Percentiles rank a stretch among this genome's conserved stretches.
Evolutionary conservation across 2,888 invertebrate species (phyloP).

Genomic region (Drosophila diplacantha): DNA sequence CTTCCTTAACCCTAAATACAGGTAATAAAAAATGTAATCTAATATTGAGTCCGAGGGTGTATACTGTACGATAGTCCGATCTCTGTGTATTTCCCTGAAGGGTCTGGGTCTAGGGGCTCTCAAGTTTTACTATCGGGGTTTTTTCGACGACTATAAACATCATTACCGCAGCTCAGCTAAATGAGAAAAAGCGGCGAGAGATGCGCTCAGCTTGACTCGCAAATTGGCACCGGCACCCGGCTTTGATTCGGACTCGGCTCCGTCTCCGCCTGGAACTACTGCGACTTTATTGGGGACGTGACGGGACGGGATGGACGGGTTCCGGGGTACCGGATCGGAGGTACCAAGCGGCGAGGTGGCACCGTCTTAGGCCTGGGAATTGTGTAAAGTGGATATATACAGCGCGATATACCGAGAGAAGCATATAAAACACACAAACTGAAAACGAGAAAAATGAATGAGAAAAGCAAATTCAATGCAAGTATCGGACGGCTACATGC

Average conservation of each 20-base stretch:
- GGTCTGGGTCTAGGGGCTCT: slow-evolving; percentile 1
- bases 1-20: background rate
- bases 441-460: slow-evolving; percentile 28
- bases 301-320: slow-evolving; percentile 4
- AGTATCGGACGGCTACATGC: slow-evolving; percentile 38
- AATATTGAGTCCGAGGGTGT: background rate
- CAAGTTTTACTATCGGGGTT: slow-evolving; percentile 28
- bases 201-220: slow-evolving; percentile 43
- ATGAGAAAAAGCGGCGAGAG: slow-evolving; percentile 18
- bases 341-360: slow-evolving; percentile 65
- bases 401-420: slow-evolving; percentile 16
- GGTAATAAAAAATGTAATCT: background rate
- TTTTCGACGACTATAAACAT: slow-evolving; percentile 25
- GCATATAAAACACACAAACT: slow-evolving; percentile 25
- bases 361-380: slow-evolving; percentile 63
- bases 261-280: slow-evolving; percentile 38
- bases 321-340: slow-evolving; percentile 26
- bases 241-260: slow-evolving; percentile 23
- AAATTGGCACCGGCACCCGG: slow-evolving; percentile 43
- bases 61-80: background rate
- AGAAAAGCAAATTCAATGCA: slow-evolving; percentile 41
- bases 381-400: slow-evolving; percentile 34
- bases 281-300: slow-evolving; percentile 8
- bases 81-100: slow-evolving; percentile 9
- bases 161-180: slow-evolving; percentile 11